phyloP scores from a whole-genome alignment of 2,888 invertebrate genomes.

The Balanococcus diminutus region DNA sequence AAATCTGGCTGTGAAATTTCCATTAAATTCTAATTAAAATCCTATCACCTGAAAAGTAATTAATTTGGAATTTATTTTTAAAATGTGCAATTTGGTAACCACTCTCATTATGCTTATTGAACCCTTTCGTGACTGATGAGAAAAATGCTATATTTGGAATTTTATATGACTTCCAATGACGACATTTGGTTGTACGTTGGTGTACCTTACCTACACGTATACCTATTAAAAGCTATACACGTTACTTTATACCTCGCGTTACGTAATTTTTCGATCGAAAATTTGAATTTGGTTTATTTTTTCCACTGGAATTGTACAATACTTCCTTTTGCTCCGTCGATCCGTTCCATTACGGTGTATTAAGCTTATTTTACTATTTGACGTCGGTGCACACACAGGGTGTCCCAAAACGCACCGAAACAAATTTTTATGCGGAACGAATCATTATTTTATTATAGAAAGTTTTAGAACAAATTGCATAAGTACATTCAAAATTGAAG shows the following conservation, averaged over 20 bases:
- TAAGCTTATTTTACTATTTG: no score
- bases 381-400: no score
- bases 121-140: conserved; percentile 31
- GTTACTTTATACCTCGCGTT: not conserved
- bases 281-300: not conserved
- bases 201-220: no score
- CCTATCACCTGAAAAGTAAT: conserved; percentile 8
- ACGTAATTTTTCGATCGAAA: conserved; percentile 23
- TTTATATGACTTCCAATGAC: conserved; percentile 9
- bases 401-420: no score
- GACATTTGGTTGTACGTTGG: not conserved
- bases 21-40: conserved; percentile 17
- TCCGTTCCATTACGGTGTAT: no score
- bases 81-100: conserved; percentile 1
- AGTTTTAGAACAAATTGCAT: no score
- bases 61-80: not conserved
- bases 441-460: no score
- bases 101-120: conserved; percentile 19
- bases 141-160: conserved; percentile 19
- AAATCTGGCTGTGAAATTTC: not conserved
- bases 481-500: no score
- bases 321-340: no score
- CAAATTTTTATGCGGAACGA: no score
- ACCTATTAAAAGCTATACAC: not conserved
- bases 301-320: not conserved